Conservation (phyloP, 2,113 vertebrate genomes). For the Colossoma macropomum region DNA sequence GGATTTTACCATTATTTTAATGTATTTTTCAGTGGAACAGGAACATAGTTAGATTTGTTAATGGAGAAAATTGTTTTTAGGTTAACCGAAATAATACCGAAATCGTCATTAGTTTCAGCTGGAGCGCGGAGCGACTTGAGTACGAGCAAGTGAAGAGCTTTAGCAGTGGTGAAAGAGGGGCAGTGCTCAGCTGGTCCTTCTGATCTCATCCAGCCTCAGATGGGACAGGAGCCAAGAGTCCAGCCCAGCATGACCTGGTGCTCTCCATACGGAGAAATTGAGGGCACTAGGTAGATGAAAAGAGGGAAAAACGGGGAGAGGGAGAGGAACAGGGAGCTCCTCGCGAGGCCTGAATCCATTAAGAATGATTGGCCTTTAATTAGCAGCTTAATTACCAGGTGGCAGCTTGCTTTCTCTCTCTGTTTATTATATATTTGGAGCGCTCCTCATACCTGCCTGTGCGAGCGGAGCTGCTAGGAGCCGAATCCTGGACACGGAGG, state of each 20-base stretch:
- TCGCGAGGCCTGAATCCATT: conserved; percentile 74
- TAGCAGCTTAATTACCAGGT: conserved; percentile 77
- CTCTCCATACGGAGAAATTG: conserved; percentile 16
- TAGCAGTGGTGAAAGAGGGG: conserved; percentile 59
- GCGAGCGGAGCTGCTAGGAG: conserved; percentile 60
- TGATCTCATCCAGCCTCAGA: conserved; percentile 53
- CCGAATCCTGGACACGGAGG: conserved; percentile 25
- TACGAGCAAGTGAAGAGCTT: conserved; percentile 72
- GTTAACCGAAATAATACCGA: too few relatives aligned
- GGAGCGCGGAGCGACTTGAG: conserved; percentile 62
- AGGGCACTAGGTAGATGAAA: conserved; percentile 44
- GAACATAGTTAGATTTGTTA: too few relatives aligned
- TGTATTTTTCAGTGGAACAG: too few relatives aligned
- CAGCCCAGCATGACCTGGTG: conserved; percentile 54
- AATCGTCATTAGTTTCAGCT: conserved; percentile 37
- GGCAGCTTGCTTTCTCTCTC: conserved; percentile 53
- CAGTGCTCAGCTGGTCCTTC: conserved; percentile 64
- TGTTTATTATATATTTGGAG: conserved; percentile 72
- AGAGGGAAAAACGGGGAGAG: conserved; percentile 2
- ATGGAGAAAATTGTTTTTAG: too few relatives aligned
- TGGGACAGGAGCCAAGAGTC: not conserved
- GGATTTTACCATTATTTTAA: too few relatives aligned
- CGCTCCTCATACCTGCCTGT: conserved; percentile 39
- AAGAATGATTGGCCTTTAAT: conserved; percentile 75
- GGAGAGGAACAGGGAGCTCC: conserved; percentile 53